Evolutionary conservation across 1,140 invertebrate genomes (phyloP).

Genomic region (Anastrepha obliqua): DNA sequence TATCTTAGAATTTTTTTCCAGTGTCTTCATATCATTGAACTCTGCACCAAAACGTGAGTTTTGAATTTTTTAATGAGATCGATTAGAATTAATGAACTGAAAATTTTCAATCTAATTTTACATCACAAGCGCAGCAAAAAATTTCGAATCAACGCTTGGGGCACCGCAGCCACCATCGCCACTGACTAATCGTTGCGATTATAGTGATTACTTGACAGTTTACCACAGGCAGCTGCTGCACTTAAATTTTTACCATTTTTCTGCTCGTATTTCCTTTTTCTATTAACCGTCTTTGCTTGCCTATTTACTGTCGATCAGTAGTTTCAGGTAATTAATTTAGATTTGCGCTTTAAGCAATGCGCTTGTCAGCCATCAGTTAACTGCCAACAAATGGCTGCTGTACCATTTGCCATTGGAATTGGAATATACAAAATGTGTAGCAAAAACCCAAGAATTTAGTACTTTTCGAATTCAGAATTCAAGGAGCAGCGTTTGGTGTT

Average conservation of each 20-base stretch:
- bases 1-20: background rate
- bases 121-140: background rate
- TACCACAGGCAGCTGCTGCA: background rate
- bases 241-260: background rate
- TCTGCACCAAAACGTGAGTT: constrained; percentile 50
- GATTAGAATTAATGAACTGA: constrained; percentile 52
- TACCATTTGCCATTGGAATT: constrained; percentile 31
- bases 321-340: constrained; percentile 44
- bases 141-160: background rate
- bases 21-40: constrained; percentile 31
- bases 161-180: constrained; percentile 17
- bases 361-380: constrained; percentile 50
- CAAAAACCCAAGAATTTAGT: constrained; percentile 23
- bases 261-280: background rate
- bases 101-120: constrained; percentile 31
- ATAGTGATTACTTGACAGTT: constrained; percentile 35
- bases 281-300: background rate
- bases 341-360: constrained; percentile 35
- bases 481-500: constrained; percentile 45
- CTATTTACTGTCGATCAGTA: constrained; percentile 45
- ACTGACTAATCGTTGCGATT: constrained; percentile 37
- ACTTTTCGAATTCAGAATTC: background rate
- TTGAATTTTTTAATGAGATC: constrained; percentile 51
- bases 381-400: constrained; percentile 18
- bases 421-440: constrained; percentile 8